Evolutionary conservation across 2,888 invertebrate genomes (phyloP).

Genomic region (Diachrysia chrysitis): DNA sequence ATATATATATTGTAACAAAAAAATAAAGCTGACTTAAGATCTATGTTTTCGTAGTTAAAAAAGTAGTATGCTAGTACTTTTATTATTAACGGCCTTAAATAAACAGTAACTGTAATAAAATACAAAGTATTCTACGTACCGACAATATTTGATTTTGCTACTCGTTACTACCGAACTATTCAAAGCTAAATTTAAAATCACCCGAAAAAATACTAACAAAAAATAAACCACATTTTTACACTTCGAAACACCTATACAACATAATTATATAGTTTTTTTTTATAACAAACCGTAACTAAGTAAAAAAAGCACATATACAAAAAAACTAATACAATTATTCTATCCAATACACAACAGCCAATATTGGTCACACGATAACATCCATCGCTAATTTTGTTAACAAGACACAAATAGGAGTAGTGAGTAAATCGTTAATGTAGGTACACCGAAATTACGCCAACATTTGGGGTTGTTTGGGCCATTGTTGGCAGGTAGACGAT

Average conservation of each 20-base stretch:
- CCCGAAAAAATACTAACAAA: conserved; percentile 24
- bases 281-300: conserved; percentile 64
- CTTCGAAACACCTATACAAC: conserved; percentile 70
- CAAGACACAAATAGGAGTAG: background rate
- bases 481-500: conserved; percentile 63
- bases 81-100: background rate
- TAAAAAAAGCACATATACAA: conserved; percentile 59
- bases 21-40: no score
- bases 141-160: background rate
- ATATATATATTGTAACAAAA: no score
- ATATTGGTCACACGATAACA: conserved; percentile 11
- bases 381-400: conserved; percentile 16
- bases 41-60: no score
- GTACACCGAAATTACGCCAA: conserved; percentile 11
- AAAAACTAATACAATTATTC: background rate
- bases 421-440: conserved; percentile 23
- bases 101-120: background rate
- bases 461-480: conserved; percentile 15
- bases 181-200: conserved; percentile 36
- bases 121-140: background rate
- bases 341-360: conserved; percentile 9
- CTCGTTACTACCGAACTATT: conserved; percentile 8
- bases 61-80: no score
- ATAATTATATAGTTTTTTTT: conserved; percentile 83
- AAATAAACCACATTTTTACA: conserved; percentile 33